Base-by-base conservation (phyloP, 2,113 vertebrate genomes). In the Seriola aureovittata region DNA sequence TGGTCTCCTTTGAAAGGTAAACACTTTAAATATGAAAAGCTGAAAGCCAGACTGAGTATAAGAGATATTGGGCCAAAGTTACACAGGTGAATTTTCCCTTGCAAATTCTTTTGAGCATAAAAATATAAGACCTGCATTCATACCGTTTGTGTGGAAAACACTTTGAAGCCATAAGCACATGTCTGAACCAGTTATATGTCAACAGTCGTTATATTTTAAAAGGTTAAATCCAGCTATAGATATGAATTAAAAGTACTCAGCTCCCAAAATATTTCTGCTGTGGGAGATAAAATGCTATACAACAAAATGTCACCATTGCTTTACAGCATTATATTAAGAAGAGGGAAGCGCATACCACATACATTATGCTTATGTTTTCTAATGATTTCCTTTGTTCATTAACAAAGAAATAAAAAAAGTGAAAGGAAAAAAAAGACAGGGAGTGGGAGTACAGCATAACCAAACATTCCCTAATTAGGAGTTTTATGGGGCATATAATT, bases 401-500 rank as follows among this genome's bases (percentile, higher is more conserved):
- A 88, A 55, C 76, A 92, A 82, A 86, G 65, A 88, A 72, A 78
- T 50, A 16, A 46, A 59, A 23, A 74, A 58, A 67, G 36, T 55
- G 57, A 74, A 78, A 38, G 42, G n/a, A 23, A 68, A 84, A 85
- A 71, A 64, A 65, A 71, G 67, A 78, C 75, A 46, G 83, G 50
- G 81, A 85, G 69, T 44, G 72, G 36, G 76, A 54, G 44, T 71
- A 85, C 73, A 90, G 81, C 75, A 91, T 80, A 76, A 74, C 84
- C 87, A 88, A 91, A 89, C 84, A 78, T 90, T 66, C 75, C 69
- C 81, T 94, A 94, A 95, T 95, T 95, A 94, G 83, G 81, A 86
- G 87, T 88, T 95, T 95, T 95, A 95, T 94, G 94, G 89, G 88
- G 93, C 93, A 90, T 93, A 93, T 95, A 87, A 95, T 95, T 93